Evolutionary conservation across 2,888 invertebrate species (phyloP), one percentile per base, ranked within the genome.

Genomic region (Pedicia rivosa): DNA sequence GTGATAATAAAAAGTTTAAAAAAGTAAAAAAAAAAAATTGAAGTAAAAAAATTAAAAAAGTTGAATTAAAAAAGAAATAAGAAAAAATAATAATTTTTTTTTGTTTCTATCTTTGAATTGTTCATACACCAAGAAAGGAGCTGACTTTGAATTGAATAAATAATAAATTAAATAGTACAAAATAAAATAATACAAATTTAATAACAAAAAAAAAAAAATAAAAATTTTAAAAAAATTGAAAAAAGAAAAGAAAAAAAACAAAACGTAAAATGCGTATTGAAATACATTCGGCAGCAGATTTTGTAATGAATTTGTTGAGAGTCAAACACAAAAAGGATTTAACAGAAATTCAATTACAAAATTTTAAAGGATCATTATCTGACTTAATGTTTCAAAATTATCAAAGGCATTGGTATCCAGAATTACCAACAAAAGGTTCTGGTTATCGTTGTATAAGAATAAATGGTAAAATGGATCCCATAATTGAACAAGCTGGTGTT

Each of bases 331-430:
- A 28, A 20, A 42, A 39, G 10, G 22, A 37, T 35, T 28, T 43
- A 33, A 36, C 38, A 20, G 39, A 42, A 32, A 37, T 26, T 50
- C 64, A 65, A 48, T 44, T 66, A 43, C 61, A 62, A 35, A 55
- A 59, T 44, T 67, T 67, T 48, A 57, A 62, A 41, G 54, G 50
- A 38, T 58, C 59, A 33, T 48, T 67, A 39, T 56, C 57, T 31
- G 59, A 63, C 42, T 49, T 65, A 39, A 46, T 68, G 41, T 54
- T 55, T 10, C 54, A 58, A 40, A 64, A 68, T 41, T 72, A 71
- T 50, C 56, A 71, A 53, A 70, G 75, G 56, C 78, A 78, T 53
- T 79, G 78, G 79, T 79, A 78, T 55, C 78, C 78, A 16, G 75
- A 77, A 44, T 66, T 70, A 49, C 78, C 78, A 31, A 68, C 66